Percentiles rank a stretch among this genome's conserved stretches.
Conservation (phyloP, 2,113 vertebrate genomes). For the Myodes glareolus region DNA sequence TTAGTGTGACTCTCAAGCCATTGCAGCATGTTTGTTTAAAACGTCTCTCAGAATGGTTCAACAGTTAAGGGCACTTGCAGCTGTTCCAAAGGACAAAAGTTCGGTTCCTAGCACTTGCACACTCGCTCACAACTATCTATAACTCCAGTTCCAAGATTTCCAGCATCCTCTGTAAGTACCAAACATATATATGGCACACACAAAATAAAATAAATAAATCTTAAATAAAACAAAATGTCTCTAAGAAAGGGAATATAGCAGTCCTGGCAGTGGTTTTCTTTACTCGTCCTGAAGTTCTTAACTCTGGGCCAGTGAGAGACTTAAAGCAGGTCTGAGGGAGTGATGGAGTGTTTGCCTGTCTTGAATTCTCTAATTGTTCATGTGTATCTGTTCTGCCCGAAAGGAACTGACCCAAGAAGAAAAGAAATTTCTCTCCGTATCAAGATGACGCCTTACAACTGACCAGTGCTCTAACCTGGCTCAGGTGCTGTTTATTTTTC, state of each 20-base stretch:
- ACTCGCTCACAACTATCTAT: not conserved
- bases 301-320: not conserved
- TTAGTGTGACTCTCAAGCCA: not conserved
- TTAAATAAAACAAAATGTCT: not conserved
- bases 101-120: not conserved
- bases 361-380: not conserved
- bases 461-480: not conserved
- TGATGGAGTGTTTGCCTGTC: not conserved
- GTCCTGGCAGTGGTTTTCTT: not conserved
- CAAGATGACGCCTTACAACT: rapidly evolving
- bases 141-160: not conserved
- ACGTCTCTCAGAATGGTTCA: not conserved
- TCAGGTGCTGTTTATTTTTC: not conserved
- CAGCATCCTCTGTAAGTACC: not conserved
- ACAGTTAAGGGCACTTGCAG: not conserved
- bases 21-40: not conserved
- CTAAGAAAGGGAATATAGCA: not conserved
- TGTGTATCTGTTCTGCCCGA: not conserved
- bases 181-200: not conserved
- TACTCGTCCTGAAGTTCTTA: not conserved
- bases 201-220: not conserved
- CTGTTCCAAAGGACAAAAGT: not conserved
- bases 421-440: rapidly evolving
- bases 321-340: not conserved
- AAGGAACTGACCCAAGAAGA: not conserved